phyloP scores from a whole-genome alignment of 2,113 vertebrate genomes.

The Onychostruthus taczanowskii region DNA sequence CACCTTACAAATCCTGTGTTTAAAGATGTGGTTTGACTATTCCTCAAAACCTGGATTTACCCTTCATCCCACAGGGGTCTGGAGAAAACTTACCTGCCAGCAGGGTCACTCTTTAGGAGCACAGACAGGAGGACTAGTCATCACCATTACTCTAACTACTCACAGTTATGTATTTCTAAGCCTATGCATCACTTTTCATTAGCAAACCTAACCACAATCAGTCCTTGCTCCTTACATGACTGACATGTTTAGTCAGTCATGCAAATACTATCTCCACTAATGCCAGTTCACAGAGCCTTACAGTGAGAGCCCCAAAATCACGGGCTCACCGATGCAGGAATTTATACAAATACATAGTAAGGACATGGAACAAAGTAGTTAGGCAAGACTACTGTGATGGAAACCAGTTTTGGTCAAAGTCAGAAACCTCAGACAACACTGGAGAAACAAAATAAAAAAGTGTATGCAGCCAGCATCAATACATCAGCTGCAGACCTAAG shows the following conservation, averaged over 20 bases:
- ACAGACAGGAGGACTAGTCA: not conserved
- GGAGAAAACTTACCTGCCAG: not conserved
- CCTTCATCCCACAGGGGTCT: not conserved
- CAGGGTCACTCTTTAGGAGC: not conserved
- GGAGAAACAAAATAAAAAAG: not conserved
- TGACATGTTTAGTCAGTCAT: not conserved
- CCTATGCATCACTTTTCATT: not conserved
- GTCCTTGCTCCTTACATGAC: not conserved
- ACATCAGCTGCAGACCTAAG: not conserved
- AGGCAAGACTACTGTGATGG: not conserved
- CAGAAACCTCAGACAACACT: not conserved
- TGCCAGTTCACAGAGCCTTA: not conserved
- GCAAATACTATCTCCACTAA: not conserved
- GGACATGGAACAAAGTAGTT: not conserved
- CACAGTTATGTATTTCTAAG: not conserved
- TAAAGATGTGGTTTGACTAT: not conserved
- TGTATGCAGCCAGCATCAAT: not conserved
- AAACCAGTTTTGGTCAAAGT: not conserved
- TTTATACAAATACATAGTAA: not conserved
- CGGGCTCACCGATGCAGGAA: not conserved
- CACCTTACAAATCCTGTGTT: not conserved
- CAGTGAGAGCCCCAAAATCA: not conserved
- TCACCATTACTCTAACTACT: not conserved
- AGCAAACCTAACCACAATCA: not conserved
- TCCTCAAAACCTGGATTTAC: not conserved